Percentiles rank a stretch among this genome's conserved stretches.
phyloP scores from a whole-genome alignment of 2,888 invertebrate species.

The Agonopterix subpropinquella region DNA sequence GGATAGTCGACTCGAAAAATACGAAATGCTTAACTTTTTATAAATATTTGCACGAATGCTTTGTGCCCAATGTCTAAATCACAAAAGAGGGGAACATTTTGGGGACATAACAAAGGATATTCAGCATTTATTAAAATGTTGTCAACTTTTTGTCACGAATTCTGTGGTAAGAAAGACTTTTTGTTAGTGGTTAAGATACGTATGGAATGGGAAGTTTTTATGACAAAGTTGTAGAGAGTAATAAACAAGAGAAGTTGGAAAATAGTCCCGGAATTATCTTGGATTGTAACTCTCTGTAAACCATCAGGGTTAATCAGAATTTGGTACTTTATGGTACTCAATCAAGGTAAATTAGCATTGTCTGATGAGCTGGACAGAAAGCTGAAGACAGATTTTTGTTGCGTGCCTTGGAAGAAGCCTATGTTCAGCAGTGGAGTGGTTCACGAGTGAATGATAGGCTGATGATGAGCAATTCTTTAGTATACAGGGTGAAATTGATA shows the following conservation, averaged over 20 bases:
- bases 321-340: no score
- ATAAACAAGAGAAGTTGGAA: neutral
- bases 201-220: slow-evolving; percentile 1
- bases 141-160: slow-evolving; percentile 35
- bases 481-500: no score
- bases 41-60: slow-evolving; percentile 56
- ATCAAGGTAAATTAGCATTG: no score
- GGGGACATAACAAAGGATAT: slow-evolving; percentile 42
- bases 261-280: no score
- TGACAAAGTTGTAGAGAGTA: slow-evolving; percentile 2
- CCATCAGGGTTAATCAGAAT: no score
- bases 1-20: slow-evolving; percentile 29
- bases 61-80: slow-evolving; percentile 48
- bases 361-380: no score
- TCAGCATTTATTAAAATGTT: slow-evolving; percentile 58
- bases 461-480: no score
- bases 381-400: no score
- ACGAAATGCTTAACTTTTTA: slow-evolving; percentile 50
- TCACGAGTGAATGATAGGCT: no score
- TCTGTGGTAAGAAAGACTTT: slow-evolving; percentile 1
- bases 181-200: slow-evolving; percentile 1
- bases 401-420: no score
- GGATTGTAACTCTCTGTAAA: no score
- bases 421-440: no score
- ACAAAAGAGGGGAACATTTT: slow-evolving; percentile 46